These are phyloP conservation scores for Nipponia nippon DNA, from an alignment of 2,113 vertebrate species.

Conservation along the genomic window DNA sequence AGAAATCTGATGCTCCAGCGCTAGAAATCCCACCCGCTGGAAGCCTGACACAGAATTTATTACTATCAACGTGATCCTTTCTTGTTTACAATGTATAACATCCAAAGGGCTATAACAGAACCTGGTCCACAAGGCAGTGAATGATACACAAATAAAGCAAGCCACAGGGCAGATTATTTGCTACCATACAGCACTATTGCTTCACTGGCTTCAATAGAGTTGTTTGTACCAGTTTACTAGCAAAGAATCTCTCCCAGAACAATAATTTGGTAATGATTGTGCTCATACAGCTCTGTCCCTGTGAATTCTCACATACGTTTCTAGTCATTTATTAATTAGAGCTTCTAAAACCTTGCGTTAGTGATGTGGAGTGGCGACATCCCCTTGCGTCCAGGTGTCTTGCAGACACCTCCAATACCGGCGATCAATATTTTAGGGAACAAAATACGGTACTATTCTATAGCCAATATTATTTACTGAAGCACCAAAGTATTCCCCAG, in stretches of 20 bases:
- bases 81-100: not conserved
- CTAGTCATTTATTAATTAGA: not conserved
- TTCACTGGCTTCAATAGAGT: not conserved
- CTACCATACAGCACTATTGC: not conserved
- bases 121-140: not conserved
- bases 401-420: fast-evolving
- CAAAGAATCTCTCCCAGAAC: not conserved
- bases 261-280: fast-evolving
- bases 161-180: not conserved
- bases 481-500: not conserved
- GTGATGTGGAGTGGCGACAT: not conserved
- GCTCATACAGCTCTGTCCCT: not conserved
- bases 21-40: not conserved
- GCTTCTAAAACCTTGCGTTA: not conserved
- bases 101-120: not conserved
- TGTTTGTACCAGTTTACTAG: not conserved
- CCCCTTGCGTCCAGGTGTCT: not conserved
- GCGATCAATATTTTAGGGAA: not conserved
- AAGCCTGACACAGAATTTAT: not conserved
- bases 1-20: not conserved
- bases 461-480: not conserved
- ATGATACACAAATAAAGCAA: not conserved
- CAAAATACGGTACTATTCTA: not conserved
- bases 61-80: not conserved
- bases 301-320: not conserved